phyloP scores from a whole-genome alignment of 2,113 vertebrate genomes.

The Vulpes ferrilata region DNA sequence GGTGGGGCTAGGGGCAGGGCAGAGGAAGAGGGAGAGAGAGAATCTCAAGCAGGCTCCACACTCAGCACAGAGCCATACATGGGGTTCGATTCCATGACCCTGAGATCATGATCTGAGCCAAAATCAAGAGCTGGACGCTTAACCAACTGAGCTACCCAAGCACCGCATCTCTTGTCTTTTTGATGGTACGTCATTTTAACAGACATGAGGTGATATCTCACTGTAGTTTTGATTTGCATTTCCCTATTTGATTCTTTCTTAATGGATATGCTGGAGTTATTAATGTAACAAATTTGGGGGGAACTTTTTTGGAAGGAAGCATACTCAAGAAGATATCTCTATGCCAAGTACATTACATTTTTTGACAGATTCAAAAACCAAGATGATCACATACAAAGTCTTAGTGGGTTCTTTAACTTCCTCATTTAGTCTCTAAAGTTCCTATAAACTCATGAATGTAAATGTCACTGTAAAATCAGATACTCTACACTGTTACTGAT shows the following conservation, averaged over 20 bases:
- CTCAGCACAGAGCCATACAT: background rate
- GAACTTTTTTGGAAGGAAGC: background rate
- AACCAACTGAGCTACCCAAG: background rate
- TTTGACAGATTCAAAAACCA: background rate
- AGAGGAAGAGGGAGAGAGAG: background rate
- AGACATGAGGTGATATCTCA: background rate
- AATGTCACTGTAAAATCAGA: slow-evolving; percentile 53
- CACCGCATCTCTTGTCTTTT: background rate
- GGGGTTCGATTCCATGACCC: background rate
- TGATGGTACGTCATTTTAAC: background rate
- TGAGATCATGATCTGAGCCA: background rate
- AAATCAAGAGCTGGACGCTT: background rate
- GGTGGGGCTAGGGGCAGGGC: background rate
- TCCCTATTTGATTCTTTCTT: slow-evolving; percentile 2
- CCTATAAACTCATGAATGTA: slow-evolving; percentile 17
- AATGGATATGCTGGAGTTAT: background rate
- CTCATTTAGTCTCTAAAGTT: slow-evolving; percentile 56
- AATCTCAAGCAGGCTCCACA: background rate
- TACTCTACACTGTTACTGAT: slow-evolving; percentile 11
- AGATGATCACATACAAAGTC: background rate
- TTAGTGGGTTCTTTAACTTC: slow-evolving; percentile 40
- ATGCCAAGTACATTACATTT: background rate
- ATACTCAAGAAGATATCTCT: background rate
- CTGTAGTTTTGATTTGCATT: background rate
- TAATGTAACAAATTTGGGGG: background rate